phyloP scores from a whole-genome alignment of 2,888 invertebrate species.

The Lysandra coridon region DNA sequence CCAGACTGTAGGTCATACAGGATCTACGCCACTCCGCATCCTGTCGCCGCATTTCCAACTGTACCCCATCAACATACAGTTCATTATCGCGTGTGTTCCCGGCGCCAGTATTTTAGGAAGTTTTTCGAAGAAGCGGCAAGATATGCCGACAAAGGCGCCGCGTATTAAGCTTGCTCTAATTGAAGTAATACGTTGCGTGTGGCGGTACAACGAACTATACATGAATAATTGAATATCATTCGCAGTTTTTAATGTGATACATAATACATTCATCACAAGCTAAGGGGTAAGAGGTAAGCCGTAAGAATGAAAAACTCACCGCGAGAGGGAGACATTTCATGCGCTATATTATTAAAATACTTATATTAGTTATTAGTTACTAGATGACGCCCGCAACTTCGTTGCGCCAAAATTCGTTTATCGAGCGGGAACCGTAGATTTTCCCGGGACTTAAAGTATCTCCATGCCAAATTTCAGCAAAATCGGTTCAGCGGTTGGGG shows the following conservation, averaged over 20 bases:
- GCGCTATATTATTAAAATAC: too few species aligned
- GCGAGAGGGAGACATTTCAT: too few species aligned
- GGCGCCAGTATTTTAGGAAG: conserved; percentile 77
- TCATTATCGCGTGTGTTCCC: conserved; percentile 31
- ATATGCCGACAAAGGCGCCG: conserved; percentile 72
- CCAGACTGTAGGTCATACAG: conserved; percentile 49
- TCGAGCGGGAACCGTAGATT: too few species aligned
- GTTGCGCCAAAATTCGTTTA: too few species aligned
- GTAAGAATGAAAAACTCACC: too few species aligned
- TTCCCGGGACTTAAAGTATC: too few species aligned
- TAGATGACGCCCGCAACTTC: too few species aligned
- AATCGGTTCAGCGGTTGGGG: too few species aligned
- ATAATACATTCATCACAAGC: too few species aligned
- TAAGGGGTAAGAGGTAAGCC: too few species aligned
- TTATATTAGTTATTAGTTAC: too few species aligned
- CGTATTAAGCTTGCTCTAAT: conserved; percentile 80
- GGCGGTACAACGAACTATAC: conserved; percentile 50
- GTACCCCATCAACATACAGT: conserved; percentile 52
- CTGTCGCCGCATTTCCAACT: conserved; percentile 55
- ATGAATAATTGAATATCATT: background rate
- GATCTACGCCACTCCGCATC: conserved; percentile 70
- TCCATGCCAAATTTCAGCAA: too few species aligned
- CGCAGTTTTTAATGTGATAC: background rate
- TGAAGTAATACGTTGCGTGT: conserved; percentile 74
- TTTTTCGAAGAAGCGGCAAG: conserved; percentile 70